Evolutionary conservation across 2,113 vertebrate species (phyloP), one percentile per base, ranked within the genome.

Genomic region (Paedocypris sp.): DNA sequence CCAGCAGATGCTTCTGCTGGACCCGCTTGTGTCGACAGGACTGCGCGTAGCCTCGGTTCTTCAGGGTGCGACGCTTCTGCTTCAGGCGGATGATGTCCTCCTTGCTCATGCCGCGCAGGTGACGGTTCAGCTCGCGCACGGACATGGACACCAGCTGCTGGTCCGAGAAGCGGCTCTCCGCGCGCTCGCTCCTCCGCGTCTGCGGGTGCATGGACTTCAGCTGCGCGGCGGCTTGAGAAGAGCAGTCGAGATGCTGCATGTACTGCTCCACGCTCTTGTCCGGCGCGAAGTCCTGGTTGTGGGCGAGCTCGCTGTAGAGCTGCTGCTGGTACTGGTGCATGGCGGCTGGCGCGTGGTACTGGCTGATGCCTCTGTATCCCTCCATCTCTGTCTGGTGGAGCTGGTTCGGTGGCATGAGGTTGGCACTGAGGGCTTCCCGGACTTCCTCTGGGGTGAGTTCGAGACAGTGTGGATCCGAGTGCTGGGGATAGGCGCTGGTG

Each of bases 61-160:
- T 97, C 77, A 97, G 82, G 84, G 93, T 97, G 79, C 93, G 86
- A 71, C 93, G 89, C 83, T 96, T 97, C 88, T 97, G 93, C 86
- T 97, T 97, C 69, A 97, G 91, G 46, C 92, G 89, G 86, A 91
- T 91, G 71, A 94, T 90, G 71, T 97, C 93, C 70, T 97, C 93
- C 80, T 97, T 97, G 85, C 86, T 85, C 70, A 94, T 82, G 67
- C 93, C 93, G 43, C 93, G 80, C 62, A 97, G 90, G 77, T 93
- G 91, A 68, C 93, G 89, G 78, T 97, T 97, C 28, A 97, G 89
- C 86, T 97, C 93, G 76, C 91, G 74, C 79, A 97, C 93, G 12
- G 93, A 91, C 93, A 97, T 96, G 84, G 89, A 90, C 77, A 97
- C 93, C 75, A 96, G 88, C 91, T 97, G 93, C 78, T 97, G 92